phyloP scores from a whole-genome alignment of 64 coral and sea anemone genomes.

The Exaiptasia diaphana region DNA sequence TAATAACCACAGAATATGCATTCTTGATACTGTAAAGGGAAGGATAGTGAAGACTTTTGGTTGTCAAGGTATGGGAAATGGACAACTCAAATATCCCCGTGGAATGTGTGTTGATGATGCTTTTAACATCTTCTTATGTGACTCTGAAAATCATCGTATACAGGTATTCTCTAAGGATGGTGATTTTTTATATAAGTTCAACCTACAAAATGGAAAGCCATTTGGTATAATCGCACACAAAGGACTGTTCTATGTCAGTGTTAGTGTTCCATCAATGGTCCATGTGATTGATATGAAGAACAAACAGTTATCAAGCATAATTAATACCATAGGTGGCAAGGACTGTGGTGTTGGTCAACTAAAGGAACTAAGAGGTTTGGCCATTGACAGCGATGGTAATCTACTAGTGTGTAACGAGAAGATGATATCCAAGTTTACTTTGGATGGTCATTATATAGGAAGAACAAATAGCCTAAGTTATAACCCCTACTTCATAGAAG shows the following conservation, averaged over 20 bases:
- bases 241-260: conserved; percentile 20
- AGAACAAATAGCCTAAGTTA: too few species aligned
- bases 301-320: background rate
- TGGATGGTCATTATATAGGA: too few species aligned
- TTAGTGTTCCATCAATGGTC: background rate
- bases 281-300: conserved; percentile 12
- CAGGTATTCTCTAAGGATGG: conserved; percentile 14
- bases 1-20: background rate
- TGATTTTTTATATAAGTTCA: background rate
- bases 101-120: background rate
- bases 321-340: conserved; percentile 9
- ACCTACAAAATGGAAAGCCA: background rate
- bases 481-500: too few species aligned
- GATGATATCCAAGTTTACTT: too few species aligned
- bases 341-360: conserved; percentile 1
- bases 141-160: background rate
- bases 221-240: background rate
- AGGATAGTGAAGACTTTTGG: conserved; percentile 9
- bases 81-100: background rate
- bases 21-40: background rate
- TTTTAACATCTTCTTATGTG: background rate
- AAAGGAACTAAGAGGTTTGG: too few species aligned
- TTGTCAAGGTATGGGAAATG: background rate
- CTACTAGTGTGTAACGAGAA: too few species aligned
- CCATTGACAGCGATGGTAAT: too few species aligned